Percentiles rank a stretch among this genome's conserved stretches.
Evolutionary conservation across 2,113 vertebrate species (phyloP).

Genomic region (Chamaea fasciata): DNA sequence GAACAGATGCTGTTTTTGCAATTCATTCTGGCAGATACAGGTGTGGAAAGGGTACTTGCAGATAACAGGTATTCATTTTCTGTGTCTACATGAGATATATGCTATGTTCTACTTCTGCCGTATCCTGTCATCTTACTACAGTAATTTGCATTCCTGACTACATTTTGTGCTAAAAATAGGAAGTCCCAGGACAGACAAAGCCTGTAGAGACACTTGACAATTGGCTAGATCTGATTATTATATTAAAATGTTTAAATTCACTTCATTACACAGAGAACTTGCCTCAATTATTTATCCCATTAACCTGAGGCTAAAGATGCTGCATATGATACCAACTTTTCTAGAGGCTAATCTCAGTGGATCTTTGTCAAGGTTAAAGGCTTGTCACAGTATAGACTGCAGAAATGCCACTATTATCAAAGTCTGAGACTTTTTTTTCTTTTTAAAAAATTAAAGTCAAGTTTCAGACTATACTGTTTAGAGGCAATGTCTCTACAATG

Average conservation of each 20-base stretch:
- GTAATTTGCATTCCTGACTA: constrained; percentile 21
- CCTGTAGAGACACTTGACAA: constrained; percentile 14
- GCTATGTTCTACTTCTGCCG: neutral
- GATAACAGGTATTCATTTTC: neutral
- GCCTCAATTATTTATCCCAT: constrained; percentile 61
- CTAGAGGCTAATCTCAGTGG: constrained; percentile 15
- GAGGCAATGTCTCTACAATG: neutral
- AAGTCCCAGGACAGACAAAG: neutral
- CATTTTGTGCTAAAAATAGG: constrained; percentile 6
- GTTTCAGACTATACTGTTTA: neutral
- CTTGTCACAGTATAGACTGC: neutral
- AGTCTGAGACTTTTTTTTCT: neutral
- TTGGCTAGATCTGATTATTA: constrained; percentile 39
- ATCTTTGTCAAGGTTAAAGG: constrained; percentile 48
- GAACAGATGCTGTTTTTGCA: neutral
- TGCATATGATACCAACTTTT: neutral
- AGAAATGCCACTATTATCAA: neutral
- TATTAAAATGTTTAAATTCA: constrained; percentile 55
- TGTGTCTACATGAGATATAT: neutral
- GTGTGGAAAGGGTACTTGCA: neutral
- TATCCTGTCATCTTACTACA: neutral
- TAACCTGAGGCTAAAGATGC: constrained; percentile 52
- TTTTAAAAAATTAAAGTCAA: neutral
- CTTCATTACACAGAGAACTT: constrained; percentile 36
- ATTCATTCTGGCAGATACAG: neutral